phyloP scores from a whole-genome alignment of 2,797 vertebrate species.

The Acrossocheilus fasciatus region DNA sequence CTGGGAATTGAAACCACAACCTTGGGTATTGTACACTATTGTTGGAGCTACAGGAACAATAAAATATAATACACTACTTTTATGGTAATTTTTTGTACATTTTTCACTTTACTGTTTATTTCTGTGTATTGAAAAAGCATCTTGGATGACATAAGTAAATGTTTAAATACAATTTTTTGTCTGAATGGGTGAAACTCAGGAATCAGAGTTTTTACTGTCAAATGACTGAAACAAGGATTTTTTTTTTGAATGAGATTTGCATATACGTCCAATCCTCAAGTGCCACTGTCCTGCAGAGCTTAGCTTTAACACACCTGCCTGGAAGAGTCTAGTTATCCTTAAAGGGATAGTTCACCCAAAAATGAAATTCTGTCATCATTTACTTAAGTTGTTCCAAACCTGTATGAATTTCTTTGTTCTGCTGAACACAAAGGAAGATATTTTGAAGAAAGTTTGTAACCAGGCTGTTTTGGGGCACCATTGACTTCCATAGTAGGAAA shows the following conservation, averaged over 20 bases:
- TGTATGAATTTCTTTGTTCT: too few relatives aligned
- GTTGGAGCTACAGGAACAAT: neutral
- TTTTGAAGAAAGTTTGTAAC: too few relatives aligned
- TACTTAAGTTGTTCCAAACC: too few relatives aligned
- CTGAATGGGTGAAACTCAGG: neutral
- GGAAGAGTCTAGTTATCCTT: neutral
- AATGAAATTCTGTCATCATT: too few relatives aligned
- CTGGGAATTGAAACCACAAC: neutral
- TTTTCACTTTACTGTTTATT: neutral
- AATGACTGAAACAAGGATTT: neutral
- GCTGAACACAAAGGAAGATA: too few relatives aligned
- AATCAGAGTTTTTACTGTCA: neutral
- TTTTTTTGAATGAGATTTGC: neutral
- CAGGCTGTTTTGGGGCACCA: too few relatives aligned
- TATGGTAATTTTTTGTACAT: neutral
- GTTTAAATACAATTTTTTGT: neutral
- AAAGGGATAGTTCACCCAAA: too few relatives aligned
- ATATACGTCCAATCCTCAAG: neutral
- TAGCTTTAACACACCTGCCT: neutral
- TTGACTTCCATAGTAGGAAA: too few relatives aligned
- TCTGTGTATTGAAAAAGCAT: neutral
- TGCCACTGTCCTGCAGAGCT: constrained; percentile 6
- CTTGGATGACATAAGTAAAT: neutral
- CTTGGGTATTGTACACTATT: neutral
- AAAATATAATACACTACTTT: neutral